These are phyloP conservation scores for Periophthalmus magnuspinnatus DNA, from an alignment of 2,797 vertebrate genomes.

Conservation along the genomic window DNA sequence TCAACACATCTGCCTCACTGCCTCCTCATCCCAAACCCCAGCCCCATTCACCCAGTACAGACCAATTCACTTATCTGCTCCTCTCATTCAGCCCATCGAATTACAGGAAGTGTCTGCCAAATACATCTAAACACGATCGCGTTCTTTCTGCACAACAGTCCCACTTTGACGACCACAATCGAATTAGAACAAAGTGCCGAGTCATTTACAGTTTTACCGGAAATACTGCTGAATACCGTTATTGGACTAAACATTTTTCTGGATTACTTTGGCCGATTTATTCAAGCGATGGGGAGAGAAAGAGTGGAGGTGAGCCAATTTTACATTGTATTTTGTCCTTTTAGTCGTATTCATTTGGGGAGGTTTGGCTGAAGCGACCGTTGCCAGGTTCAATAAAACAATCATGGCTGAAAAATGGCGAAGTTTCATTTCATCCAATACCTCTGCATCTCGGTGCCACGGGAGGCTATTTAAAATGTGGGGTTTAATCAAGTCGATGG, in stretches of 20 bases:
- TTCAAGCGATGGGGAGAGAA: constrained; percentile 23
- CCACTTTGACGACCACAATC: constrained; percentile 46
- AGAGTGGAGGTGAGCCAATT: constrained; percentile 14
- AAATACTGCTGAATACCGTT: constrained; percentile 63
- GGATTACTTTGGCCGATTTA: constrained; percentile 67
- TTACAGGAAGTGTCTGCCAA: constrained; percentile 67
- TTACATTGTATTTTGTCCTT: constrained; percentile 15
- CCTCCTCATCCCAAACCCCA: constrained; percentile 33
- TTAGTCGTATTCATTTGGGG: constrained; percentile 31
- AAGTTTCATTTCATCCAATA: constrained; percentile 57
- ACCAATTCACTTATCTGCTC: constrained; percentile 69
- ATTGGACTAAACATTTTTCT: constrained; percentile 62
- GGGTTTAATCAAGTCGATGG: constrained; percentile 75
- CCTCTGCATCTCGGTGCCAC: constrained; percentile 46
- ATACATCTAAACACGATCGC: constrained; percentile 60
- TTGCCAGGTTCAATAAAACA: constrained; percentile 67
- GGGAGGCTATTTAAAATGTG: constrained; percentile 45
- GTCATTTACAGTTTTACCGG: constrained; percentile 64
- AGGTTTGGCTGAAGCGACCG: constrained; percentile 19
- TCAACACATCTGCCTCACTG: constrained; percentile 26
- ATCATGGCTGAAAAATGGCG: constrained; percentile 66
- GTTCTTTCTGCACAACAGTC: constrained; percentile 46
- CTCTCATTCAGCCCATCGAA: constrained; percentile 60
- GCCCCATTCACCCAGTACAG: constrained; percentile 35
- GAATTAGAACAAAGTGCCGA: constrained; percentile 36